Conservation (phyloP, 2,113 vertebrate genomes). For the Eretmochelys imbricata region DNA sequence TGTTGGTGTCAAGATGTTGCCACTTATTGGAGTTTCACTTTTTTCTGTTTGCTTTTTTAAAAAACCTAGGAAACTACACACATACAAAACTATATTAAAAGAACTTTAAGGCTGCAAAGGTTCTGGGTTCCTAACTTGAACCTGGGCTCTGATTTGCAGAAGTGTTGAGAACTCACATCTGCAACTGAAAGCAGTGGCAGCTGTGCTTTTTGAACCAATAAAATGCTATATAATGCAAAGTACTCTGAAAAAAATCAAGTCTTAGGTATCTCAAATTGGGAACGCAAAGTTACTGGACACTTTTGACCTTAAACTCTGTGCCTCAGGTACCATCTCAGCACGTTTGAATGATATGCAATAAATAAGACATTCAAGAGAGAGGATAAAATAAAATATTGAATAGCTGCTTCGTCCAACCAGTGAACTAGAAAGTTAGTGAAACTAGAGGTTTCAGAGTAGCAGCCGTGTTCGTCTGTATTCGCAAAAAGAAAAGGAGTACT, state of each 20-base stretch:
- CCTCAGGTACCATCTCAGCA: neutral
- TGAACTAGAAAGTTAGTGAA: neutral
- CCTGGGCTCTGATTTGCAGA: fast-evolving
- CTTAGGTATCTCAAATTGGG: neutral
- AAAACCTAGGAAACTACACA: too few relatives aligned
- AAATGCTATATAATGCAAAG: neutral
- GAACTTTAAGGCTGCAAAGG: too few relatives aligned
- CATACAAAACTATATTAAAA: too few relatives aligned
- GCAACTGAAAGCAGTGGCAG: neutral
- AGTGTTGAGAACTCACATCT: neutral
- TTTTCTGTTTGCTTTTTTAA: too few relatives aligned
- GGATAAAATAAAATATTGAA: neutral
- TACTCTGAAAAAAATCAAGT: neutral
- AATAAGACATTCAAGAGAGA: neutral
- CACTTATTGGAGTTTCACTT: too few relatives aligned
- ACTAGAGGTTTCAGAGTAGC: neutral
- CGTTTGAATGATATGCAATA: neutral
- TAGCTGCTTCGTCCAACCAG: neutral
- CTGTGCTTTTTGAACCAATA: neutral
- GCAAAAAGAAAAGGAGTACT: too few relatives aligned
- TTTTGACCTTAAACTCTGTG: neutral
- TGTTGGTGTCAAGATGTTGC: too few relatives aligned
- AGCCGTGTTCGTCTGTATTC: too few relatives aligned
- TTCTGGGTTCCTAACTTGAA: fast-evolving
- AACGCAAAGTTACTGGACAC: neutral